Base-by-base conservation (phyloP, 2,888 invertebrate genomes). In the Harpalus rubripes region DNA sequence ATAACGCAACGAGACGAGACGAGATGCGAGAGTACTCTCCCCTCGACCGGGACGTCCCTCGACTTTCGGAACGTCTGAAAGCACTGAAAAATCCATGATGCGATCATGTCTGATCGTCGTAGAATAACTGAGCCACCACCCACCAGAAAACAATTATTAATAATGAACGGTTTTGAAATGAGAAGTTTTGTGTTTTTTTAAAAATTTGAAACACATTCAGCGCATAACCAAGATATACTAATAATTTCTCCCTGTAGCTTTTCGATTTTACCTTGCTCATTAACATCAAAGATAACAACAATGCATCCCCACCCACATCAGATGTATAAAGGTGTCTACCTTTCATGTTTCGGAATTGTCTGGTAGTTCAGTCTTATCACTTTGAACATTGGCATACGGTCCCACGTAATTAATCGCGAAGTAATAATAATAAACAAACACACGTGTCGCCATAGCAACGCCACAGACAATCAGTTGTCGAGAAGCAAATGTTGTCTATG, bases 381-480 rank as follows among this genome's bases (percentile, higher is more conserved):
- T 52, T 52, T 52, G 44, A 52, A 52, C 44, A 52, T 52, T 52
- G 44, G 10, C 44, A 52, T 63, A 26, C 63, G 63, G 18, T 68
- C 68, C n/a, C 32, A 26, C 68, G 12, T 68, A 68, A 68, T 39
- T 68, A 68, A 68, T 68, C 39, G 0, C 68, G 68, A 68, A 68
- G 32, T 68, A 68, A 68, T 39, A 68, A 68, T 68, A 68, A 68
- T 68, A 68, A 68, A 68, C 68, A 68, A 68, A 15, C 68, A 39
- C 65, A 32, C 39, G 15, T 16, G 59, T 68, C 39, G 32, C 39
- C 32, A 68, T 39, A n/a, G 32, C 68, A 15, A 68, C 68, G 10
- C 10, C 32, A 68, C 41, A 68, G 68, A 68, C 68, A 68, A 68
- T 68, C 68, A 39, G 39, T 39, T 68, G 68, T 65, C 68, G 32